Conservation (phyloP, 2,113 vertebrate genomes). For the Ondatra zibethicus region DNA sequence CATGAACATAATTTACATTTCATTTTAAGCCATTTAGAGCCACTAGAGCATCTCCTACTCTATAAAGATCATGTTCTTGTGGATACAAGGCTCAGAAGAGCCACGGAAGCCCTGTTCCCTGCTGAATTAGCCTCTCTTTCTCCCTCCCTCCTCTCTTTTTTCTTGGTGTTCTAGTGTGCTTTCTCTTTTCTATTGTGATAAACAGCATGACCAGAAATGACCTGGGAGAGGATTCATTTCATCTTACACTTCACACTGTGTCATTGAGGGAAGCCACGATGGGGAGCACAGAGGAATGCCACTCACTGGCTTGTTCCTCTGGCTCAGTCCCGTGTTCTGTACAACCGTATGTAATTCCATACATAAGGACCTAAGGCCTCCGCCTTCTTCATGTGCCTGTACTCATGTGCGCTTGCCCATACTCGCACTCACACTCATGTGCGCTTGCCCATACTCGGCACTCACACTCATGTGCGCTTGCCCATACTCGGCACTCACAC, state of each 20-base stretch:
- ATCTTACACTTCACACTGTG: neutral
- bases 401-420: neutral
- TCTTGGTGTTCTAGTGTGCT: neutral
- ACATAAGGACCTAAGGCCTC: neutral
- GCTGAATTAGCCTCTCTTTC: neutral
- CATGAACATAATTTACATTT: neutral
- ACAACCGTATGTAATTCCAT: neutral
- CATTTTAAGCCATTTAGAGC: neutral
- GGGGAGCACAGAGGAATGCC: neutral
- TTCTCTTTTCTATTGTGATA: neutral
- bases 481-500: neutral
- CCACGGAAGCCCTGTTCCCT: neutral
- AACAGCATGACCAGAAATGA: neutral
- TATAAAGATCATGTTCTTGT: neutral
- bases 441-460: neutral
- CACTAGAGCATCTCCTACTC: neutral
- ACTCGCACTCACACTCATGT: neutral
- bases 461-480: neutral
- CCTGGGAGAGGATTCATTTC: neutral
- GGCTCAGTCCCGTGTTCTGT: neutral
- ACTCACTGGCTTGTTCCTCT: neutral
- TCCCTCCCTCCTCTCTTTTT: neutral
- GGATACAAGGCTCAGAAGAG: neutral
- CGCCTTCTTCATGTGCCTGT: neutral
- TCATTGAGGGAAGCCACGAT: neutral